Evolutionary conservation across 1,140 invertebrate species (phyloP).

Genomic region (Fopius arisanus): DNA sequence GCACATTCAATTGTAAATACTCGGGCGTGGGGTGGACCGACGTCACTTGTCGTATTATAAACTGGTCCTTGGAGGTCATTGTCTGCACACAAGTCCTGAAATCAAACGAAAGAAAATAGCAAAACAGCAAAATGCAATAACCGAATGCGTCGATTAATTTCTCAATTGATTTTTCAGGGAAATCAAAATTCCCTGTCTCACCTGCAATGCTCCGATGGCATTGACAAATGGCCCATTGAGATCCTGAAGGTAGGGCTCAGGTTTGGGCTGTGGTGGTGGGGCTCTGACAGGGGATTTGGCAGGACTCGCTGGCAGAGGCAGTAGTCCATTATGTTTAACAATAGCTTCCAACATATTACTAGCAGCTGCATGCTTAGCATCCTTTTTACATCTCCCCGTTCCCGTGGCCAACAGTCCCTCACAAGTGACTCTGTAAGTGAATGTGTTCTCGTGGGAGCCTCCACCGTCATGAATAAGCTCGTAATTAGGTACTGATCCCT

Average conservation of each 20-base stretch:
- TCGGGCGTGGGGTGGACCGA: slow-evolving; percentile 76
- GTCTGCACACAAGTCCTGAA: slow-evolving; percentile 69
- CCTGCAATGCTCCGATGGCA: slow-evolving; percentile 55
- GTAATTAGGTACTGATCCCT: slow-evolving; percentile 71
- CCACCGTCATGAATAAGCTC: slow-evolving; percentile 74
- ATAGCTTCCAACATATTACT: slow-evolving; percentile 66
- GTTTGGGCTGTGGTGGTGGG: slow-evolving; percentile 36
- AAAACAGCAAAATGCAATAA: too few species aligned
- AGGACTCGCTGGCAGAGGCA: slow-evolving; percentile 50
- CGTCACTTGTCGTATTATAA: slow-evolving; percentile 71
- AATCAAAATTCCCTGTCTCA: slow-evolving; percentile 31
- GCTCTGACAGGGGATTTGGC: slow-evolving; percentile 46
- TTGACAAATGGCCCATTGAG: slow-evolving; percentile 49
- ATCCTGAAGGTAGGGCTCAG: slow-evolving; percentile 34
- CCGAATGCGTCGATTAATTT: too few species aligned
- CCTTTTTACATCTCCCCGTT: slow-evolving; percentile 73
- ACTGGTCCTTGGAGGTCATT: slow-evolving; percentile 70
- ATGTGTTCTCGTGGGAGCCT: slow-evolving; percentile 76
- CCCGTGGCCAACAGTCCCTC: slow-evolving; percentile 63
- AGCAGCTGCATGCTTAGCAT: slow-evolving; percentile 75
- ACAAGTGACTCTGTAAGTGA: slow-evolving; percentile 70
- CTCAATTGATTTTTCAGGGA: too few species aligned
- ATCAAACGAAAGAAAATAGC: slow-evolving; percentile 31
- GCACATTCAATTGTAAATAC: slow-evolving; percentile 74
- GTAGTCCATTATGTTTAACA: slow-evolving; percentile 53